Evolutionary conservation across 2,113 vertebrate species (phyloP).

Genomic region (human (Homo sapiens)): DNA sequence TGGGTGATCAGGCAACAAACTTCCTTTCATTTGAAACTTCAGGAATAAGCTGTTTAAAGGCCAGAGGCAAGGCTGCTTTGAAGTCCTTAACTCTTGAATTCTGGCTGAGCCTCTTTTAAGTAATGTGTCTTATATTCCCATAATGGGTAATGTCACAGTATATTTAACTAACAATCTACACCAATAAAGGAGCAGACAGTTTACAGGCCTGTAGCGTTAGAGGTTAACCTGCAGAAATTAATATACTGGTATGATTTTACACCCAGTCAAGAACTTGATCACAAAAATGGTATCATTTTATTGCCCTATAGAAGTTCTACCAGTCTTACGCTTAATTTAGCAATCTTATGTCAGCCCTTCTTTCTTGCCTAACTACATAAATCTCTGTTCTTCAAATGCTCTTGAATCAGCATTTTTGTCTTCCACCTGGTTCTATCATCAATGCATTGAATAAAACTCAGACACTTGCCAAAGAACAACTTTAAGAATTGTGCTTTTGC

Average conservation of each 20-base stretch:
- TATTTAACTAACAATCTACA: not conserved
- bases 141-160: not conserved
- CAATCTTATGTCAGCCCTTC: not conserved
- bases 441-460: conserved; percentile 33
- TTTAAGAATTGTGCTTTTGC: not conserved
- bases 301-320: not conserved
- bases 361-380: not conserved
- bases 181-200: not conserved
- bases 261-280: not conserved
- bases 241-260: not conserved
- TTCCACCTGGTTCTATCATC: not conserved
- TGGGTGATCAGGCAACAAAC: not conserved
- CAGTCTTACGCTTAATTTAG: not conserved
- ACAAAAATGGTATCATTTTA: not conserved
- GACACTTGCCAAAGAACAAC: not conserved
- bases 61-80: not conserved
- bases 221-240: not conserved
- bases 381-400: not conserved
- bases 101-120: not conserved
- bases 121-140: not conserved
- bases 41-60: not conserved
- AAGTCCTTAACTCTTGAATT: not conserved
- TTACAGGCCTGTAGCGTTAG: not conserved
- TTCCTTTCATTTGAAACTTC: not conserved
- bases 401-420: not conserved